Evolutionary conservation across 2,888 invertebrate genomes (phyloP), one percentile per base, ranked within the genome.

Genomic region (Dexiosoma caninum): DNA sequence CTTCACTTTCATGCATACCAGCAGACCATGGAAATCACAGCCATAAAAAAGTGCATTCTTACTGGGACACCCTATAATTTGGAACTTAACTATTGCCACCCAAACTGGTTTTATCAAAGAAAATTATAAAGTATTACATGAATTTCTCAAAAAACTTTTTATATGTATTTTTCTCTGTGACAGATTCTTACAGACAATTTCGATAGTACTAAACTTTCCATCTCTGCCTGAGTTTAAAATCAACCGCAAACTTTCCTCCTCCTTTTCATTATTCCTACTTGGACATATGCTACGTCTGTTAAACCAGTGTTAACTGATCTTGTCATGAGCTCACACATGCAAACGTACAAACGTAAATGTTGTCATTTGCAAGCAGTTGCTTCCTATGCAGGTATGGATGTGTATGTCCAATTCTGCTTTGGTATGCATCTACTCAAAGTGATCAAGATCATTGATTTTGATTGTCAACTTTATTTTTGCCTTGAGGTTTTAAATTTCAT

Each of bases 291-390:
- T 59, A 7, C 30, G 16, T 14, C 49, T 59, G 59, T 62, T 44
- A 46, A 57, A 69, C 69, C 62, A 81, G 81, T 81, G 81, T 78
- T 81, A 81, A 81, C 81, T 74, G 78, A 81, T 81, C 81, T 74
- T 78, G 81, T 81, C 81, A 81, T 69, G 72, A 78, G 81, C 77
- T 81, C 72, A 64, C 78, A 53, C 60, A n/a, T 72, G 57, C 42
- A 55, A n/a, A n/a, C n/a, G n/a, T n/a, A n/a, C n/a, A n/a, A n/a
- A n/a, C n/a, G n/a, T 42, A 77, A 59, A 64, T 57, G 44, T 55
- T 42, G 42, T 51, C 67, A 16, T 60, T 51, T 7, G 55, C 64
- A 30, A 64, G 62, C 30, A 70, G 57, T 55, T 64, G 37, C 16
- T 46, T 57, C 27, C 32, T 10, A 23, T 32, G 12, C n/a, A 16